phyloP scores from a whole-genome alignment of 2,797 vertebrate species.

The Leuciscus waleckii region DNA sequence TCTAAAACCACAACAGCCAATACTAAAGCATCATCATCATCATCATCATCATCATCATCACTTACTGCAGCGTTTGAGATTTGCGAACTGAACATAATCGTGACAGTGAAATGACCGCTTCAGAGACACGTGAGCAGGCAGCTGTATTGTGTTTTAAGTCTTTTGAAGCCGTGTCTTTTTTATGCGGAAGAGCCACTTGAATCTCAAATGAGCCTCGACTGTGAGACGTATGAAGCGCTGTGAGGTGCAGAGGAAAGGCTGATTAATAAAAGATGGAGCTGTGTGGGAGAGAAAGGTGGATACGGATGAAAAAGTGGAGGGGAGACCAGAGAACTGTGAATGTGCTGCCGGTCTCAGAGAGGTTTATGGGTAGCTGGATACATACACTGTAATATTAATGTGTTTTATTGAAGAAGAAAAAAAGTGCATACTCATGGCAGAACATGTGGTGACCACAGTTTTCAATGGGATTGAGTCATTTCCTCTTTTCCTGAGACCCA shows the following conservation, averaged over 20 bases:
- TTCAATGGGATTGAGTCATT: constrained; percentile 38
- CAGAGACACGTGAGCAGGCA: constrained; percentile 9
- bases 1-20: neutral
- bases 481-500: constrained; percentile 35
- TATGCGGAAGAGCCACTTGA: constrained; percentile 49
- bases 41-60: neutral
- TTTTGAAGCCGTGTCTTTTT: constrained; percentile 58
- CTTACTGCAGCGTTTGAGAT: neutral
- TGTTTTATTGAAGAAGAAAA: neutral
- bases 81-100: neutral
- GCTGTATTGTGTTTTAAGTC: constrained; percentile 37
- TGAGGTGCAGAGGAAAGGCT: constrained; percentile 22
- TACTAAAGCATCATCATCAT: neutral
- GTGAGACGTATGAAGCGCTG: neutral
- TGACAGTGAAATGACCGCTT: neutral
- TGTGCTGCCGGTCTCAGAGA: neutral
- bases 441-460: neutral
- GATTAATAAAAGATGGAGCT: constrained; percentile 59
- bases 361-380: neutral
- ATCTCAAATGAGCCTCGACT: constrained; percentile 42
- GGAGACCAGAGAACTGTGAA: neutral
- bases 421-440: neutral
- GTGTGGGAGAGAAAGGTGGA: constrained; percentile 39
- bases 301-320: neutral
- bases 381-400: neutral